Evolutionary conservation across 2,888 invertebrate genomes (phyloP).

Genomic region (Drosophila putrida): DNA sequence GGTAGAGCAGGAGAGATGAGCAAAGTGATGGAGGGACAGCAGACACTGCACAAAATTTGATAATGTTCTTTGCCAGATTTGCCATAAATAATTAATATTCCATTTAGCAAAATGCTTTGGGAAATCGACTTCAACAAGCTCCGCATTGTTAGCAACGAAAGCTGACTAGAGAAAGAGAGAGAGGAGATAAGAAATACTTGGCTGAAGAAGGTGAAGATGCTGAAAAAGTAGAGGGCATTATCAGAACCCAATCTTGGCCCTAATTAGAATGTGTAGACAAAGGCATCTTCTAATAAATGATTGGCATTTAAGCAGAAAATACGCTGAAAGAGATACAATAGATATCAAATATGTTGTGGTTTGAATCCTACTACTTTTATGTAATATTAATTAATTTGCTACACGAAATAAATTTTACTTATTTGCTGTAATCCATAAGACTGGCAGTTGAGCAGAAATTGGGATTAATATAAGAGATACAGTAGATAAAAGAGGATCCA

Average conservation of each 20-base stretch:
- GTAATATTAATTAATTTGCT: too few relatives aligned
- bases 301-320: not conserved
- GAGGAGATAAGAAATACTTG: not conserved
- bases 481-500: too few relatives aligned
- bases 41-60: slow-evolving; percentile 26
- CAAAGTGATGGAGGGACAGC: not conserved
- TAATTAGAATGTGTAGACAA: slow-evolving; percentile 2
- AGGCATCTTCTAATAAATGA: not conserved
- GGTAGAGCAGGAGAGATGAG: not conserved
- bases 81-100: slow-evolving; percentile 32
- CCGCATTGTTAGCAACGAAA: slow-evolving; percentile 6
- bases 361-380: too few relatives aligned
- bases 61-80: slow-evolving; percentile 28
- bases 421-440: not conserved
- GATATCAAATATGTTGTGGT: not conserved
- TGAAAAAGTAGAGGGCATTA: not conserved
- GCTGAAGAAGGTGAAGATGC: not conserved
- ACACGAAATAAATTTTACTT: too few relatives aligned
- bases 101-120: slow-evolving; percentile 23
- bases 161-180: not conserved
- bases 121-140: slow-evolving; percentile 17
- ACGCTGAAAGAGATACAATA: not conserved
- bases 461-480: not conserved
- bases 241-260: not conserved
- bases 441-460: not conserved